phyloP scores from a whole-genome alignment of 2,888 invertebrate genomes.

The Amphipoea oculea region DNA sequence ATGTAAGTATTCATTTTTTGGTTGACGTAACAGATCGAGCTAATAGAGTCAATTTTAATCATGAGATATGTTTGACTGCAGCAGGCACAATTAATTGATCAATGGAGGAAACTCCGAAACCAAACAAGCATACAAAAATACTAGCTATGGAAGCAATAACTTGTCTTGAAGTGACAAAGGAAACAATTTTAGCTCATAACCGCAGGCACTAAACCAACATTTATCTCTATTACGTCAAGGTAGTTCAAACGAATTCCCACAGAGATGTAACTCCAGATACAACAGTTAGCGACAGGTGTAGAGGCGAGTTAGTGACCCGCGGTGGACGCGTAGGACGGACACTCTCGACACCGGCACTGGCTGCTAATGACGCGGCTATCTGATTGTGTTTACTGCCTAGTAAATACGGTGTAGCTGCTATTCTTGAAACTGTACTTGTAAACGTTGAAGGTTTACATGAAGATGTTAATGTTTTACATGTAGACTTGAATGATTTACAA shows the following conservation, averaged over 20 bases:
- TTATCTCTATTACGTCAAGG: conserved; percentile 30
- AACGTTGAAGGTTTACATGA: conserved; percentile 36
- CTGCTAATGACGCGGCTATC: conserved; percentile 52
- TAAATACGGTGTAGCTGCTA: conserved; percentile 45
- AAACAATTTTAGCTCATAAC: conserved; percentile 17
- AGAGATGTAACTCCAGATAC: conserved; percentile 42
- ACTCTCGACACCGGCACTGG: conserved; percentile 30
- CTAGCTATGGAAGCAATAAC: not conserved
- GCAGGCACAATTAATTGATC: not conserved
- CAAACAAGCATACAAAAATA: not conserved
- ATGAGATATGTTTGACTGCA: not conserved
- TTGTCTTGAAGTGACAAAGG: conserved; percentile 15
- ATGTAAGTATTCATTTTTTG: not conserved
- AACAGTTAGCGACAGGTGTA: conserved; percentile 49
- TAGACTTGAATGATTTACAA: conserved; percentile 15
- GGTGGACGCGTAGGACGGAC: conserved; percentile 49
- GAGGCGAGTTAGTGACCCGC: conserved; percentile 47
- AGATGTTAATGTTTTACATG: conserved; percentile 30
- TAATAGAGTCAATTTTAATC: not conserved
- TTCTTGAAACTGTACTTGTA: conserved; percentile 40
- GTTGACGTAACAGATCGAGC: not conserved
- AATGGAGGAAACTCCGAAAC: not conserved
- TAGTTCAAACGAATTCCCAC: conserved; percentile 42
- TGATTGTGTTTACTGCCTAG: conserved; percentile 55
- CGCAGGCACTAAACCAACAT: conserved; percentile 19